Evolutionary conservation across 2,797 vertebrate species (phyloP), one percentile per base, ranked within the genome.

Genomic region (Catharus ustulatus): DNA sequence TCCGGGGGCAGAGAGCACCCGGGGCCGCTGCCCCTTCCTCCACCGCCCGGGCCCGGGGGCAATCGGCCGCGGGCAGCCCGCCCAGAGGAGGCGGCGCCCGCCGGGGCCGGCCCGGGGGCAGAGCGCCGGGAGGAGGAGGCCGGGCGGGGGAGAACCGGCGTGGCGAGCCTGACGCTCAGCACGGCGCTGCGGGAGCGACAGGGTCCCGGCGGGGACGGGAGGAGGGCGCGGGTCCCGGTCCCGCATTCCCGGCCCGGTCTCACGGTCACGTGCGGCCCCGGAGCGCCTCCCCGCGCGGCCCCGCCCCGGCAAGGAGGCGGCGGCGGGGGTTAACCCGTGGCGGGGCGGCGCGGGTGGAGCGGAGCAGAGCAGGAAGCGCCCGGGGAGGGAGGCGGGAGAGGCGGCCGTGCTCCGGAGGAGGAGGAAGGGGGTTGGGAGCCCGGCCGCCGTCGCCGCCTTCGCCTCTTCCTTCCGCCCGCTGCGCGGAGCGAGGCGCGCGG

Each of bases 331-430:
- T 88, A 96, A 96, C 88, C 95, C 75, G 78, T 84, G 93, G 83
- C 40, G 13, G 87, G 80, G 91, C 95, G 95, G 87, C 6, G 76
- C 94, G 91, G 95, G 95, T 43, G 88, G 86, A 92, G 93, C 90
- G 24, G 89, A 59, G 61, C 38, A 5, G 63, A 74, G 73, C 73
- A 76, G 95, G 88, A 93, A 93, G 90, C 85, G 83, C 79, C n/a
- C 86, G 67, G 78, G 89, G 57, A 88, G 49, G 82, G 58, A 80
- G 92, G 76, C n/a, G 55, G 55, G 45, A 81, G 85, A 54, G 73
- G 72, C 84, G 45, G 93, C 80, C 57, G 87, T n/a, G 90, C 95
- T 89, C 72, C 55, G 87, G 55, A 82, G 71, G 78, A 80, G 38
- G 92, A 73, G 85, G 68, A 22, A 72, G 95, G 90, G 86, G 77